Evolutionary conservation across 2,888 invertebrate species (phyloP).

Genomic region (Seladonia tumulorum): DNA sequence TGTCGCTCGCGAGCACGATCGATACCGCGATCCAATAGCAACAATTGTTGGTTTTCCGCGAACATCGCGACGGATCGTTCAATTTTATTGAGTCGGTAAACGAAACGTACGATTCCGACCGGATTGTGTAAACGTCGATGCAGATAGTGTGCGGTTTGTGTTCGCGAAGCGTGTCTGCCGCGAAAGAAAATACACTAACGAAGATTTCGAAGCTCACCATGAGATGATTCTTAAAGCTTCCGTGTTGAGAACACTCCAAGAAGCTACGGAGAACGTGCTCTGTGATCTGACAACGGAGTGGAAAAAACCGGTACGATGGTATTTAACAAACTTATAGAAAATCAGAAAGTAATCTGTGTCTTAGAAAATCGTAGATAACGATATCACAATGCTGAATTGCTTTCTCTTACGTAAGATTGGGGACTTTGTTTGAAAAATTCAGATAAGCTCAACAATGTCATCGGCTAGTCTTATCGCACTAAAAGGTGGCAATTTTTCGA

Average conservation of each 20-base stretch:
- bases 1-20: not conserved
- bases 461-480: not conserved
- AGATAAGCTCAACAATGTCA: not conserved
- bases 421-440: not conserved
- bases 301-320: conserved; percentile 53
- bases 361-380: not conserved
- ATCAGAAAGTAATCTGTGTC: not conserved
- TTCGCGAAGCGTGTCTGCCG: not conserved
- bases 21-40: conserved; percentile 17
- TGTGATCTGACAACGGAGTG: conserved; percentile 47
- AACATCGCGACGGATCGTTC: not conserved
- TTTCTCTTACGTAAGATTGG: not conserved
- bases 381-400: not conserved
- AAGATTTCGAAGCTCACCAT: not conserved
- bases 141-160: not conserved
- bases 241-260: conserved; percentile 63
- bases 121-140: not conserved
- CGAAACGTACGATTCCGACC: not conserved
- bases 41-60: conserved; percentile 28
- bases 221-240: conserved; percentile 60
- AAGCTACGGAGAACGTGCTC: conserved; percentile 58
- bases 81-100: not conserved
- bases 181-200: not conserved
- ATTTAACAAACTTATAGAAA: not conserved
- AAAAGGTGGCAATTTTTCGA: not conserved